Evolutionary conservation across 2,888 invertebrate genomes (phyloP), one percentile per base, ranked within the genome.

Genomic region (Antitype chi): DNA sequence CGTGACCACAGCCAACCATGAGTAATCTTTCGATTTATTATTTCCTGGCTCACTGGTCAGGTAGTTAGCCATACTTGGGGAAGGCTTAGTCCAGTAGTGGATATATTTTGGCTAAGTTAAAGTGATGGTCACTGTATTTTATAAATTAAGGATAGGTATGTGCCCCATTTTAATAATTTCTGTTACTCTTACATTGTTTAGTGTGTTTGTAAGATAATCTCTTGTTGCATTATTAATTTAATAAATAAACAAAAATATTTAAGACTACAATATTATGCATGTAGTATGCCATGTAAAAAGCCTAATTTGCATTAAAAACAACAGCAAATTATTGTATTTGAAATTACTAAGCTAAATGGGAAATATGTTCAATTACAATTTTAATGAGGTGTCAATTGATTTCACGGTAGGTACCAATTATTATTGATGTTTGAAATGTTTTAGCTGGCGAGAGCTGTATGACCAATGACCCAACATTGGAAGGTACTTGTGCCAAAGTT

Each of bases 391-490:
- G 71, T 67, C 62, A 78, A 76, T 76, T 77, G 74, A 74, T 80
- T 81, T 73, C 73, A 76, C 20, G 59, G 82, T 81, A 57, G 23
- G 32, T 52, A 81, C 64, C 70, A 68, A 80, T 70, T 68, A 70
- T 71, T 82, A 53, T 47, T 77, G 20, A 70, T 82, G 66, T 78
- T 77, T 78, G 47, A 20, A 73, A 75, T 70, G 28, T 82, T 92
- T 68, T 87, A 95, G 96, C 94, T 89, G 94, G 95, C 66, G 95
- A 96, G 55, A 70, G 80, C 32, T 96, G 96, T 85, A 83, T 64
- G 70, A 90, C 93, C 47, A 93, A 91, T 82, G 88, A 90, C 25
- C 85, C 91, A 63, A 77, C 86, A 9, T 66, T 85, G 25, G 90
- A 92, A 57, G 95, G 95, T 59, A 87, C 82, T 25, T 96, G 96